Conservation (phyloP, 2,113 vertebrate species). For the Dolichallabes microphthalmus region DNA sequence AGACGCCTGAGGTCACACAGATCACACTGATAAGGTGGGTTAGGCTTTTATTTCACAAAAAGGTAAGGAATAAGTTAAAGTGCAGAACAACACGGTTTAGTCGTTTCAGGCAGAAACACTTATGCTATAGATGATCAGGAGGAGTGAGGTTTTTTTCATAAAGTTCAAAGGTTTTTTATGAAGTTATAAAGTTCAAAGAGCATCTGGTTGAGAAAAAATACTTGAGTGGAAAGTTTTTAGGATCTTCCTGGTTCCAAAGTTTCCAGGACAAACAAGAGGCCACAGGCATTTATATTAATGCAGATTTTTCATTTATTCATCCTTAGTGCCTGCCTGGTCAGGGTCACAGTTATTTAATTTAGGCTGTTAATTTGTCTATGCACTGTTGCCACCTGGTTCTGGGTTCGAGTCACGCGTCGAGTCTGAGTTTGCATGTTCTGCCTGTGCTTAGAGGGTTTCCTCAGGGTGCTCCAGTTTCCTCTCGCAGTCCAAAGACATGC, state of each 20-base stretch:
- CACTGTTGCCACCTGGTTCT: too few species aligned
- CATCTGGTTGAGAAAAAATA: background rate
- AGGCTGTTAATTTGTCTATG: background rate
- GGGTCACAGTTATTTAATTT: background rate
- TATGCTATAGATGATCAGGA: background rate
- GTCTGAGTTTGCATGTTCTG: too few species aligned
- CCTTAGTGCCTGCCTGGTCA: background rate
- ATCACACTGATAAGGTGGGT: background rate
- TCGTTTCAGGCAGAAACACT: background rate
- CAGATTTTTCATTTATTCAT: background rate
- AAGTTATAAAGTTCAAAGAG: background rate
- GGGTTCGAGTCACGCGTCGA: too few species aligned
- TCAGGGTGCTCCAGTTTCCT: too few species aligned
- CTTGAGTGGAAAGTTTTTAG: background rate
- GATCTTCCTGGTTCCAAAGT: background rate
- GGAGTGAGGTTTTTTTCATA: background rate
- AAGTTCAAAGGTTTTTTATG: background rate
- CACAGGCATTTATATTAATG: background rate
- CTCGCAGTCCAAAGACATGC: too few species aligned
- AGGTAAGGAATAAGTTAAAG: background rate
- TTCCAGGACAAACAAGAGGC: background rate
- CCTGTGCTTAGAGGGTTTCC: too few species aligned
- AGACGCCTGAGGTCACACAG: background rate
- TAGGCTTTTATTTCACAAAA: background rate
- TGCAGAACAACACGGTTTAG: background rate